Conservation (phyloP, 2,113 vertebrate species). For the Pangasianodon hypophthalmus region DNA sequence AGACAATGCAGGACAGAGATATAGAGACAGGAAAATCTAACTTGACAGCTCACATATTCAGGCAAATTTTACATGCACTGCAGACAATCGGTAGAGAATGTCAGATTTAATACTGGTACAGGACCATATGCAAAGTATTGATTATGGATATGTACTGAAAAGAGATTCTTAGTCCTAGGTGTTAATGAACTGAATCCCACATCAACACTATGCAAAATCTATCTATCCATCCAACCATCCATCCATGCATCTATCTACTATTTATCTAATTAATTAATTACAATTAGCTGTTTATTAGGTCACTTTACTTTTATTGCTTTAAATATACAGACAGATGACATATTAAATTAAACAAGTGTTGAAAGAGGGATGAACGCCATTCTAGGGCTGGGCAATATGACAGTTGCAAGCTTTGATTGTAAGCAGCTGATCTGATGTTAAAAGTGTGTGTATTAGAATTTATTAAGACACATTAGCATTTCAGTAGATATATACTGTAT, state of each 20-base stretch:
- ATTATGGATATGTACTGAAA: neutral
- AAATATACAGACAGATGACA: too few relatives aligned
- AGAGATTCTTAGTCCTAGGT: neutral
- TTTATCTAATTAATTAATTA: neutral
- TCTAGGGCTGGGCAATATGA: neutral
- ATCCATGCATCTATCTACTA: neutral
- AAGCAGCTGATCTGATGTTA: too few relatives aligned
- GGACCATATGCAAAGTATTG: neutral
- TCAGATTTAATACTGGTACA: neutral
- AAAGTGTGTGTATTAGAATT: too few relatives aligned
- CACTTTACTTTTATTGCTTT: too few relatives aligned
- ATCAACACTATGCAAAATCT: neutral
- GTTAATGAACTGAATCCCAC: neutral
- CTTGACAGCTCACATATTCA: slow-evolving; percentile 21
- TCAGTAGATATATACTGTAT: too few relatives aligned
- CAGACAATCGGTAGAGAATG: neutral
- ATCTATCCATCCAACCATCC: neutral
- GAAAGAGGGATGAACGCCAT: neutral
- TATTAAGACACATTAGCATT: too few relatives aligned
- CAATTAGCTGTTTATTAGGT: too few relatives aligned
- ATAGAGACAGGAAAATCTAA: neutral
- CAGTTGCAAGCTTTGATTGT: too few relatives aligned
- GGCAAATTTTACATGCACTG: slow-evolving; percentile 1
- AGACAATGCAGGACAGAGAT: slow-evolving; percentile 8
- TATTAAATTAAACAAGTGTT: neutral